Conservation (phyloP, 2,888 invertebrate genomes). For the Sepiola atlantica region DNA sequence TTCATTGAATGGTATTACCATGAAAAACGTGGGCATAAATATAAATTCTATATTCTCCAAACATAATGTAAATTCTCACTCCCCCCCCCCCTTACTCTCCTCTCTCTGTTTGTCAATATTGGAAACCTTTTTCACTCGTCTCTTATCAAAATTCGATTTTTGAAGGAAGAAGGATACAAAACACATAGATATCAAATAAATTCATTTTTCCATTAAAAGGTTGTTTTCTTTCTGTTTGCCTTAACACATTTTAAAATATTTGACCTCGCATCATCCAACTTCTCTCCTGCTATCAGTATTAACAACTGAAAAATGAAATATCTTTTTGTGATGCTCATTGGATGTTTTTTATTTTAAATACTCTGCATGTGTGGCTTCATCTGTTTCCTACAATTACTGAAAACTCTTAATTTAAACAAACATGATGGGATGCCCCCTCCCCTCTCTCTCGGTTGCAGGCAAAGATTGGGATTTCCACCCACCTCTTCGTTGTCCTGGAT, state of each 20-base stretch:
- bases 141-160: neutral
- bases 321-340: neutral
- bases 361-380: neutral
- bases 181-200: neutral
- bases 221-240: neutral
- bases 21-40: neutral
- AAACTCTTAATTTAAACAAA: neutral
- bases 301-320: neutral
- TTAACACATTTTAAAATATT: neutral
- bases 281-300: neutral
- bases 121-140: too few species aligned
- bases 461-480: neutral
- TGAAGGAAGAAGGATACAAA: neutral
- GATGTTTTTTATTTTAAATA: neutral
- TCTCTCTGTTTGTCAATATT: too few species aligned
- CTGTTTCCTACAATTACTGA: neutral
- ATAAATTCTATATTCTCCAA: neutral
- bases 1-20: neutral
- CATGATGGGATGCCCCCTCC: neutral
- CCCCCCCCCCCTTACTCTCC: neutral
- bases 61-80: neutral
- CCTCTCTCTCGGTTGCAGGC: slow-evolving; percentile 15
- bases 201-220: neutral
- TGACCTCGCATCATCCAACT: neutral
- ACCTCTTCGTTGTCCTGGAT: neutral